Evolutionary conservation across 1,140 invertebrate species (phyloP), one percentile per base, ranked within the genome.

Genomic region (Octopus bimaculoides): DNA sequence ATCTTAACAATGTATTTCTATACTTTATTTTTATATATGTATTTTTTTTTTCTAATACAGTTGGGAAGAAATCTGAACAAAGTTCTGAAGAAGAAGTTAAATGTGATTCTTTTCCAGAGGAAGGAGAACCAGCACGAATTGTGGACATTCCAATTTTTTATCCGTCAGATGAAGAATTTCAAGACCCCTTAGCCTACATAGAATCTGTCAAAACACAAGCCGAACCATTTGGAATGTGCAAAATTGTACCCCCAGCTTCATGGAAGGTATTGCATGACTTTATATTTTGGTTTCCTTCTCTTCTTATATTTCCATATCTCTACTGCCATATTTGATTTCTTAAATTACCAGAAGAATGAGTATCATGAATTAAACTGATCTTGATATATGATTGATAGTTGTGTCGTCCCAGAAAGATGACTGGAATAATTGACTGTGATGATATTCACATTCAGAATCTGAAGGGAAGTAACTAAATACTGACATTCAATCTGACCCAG

Each of bases 171-270:
- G 94, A 94, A 86, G 95, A 97, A 88, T 97, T 97, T 85, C 93
- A 95, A 87, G 96, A 98, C 92, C 96, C 97, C 0, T 91, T 98
- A 4, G 93, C 94, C 82, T 98, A 96, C 85, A 96, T 98, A 81
- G 94, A 95, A 81, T 93, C 94, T 82, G 97, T 98, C 52, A 92
- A 93, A 77, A 92, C 93, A 0, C 90, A 93, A 80, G 96, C 95
- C 1, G 94, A 95, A 80, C 93, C 94, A 79, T 97, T 93, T 90
- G 97, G 97, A 0, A 93, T 98, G 81, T 97, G 96, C 86, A 93
- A 94, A 85, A 95, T 98, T 61, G 93, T 98, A 54, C 95, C 96
- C n/a, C 97, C 96, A 0, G 85, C 92, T 7, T 94, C 92, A 86
- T 98, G 97, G 86, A 95, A 95, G 90, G 93, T 93, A 88, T 86